These are phyloP conservation scores for Napeogenes inachia DNA, from an alignment of 2,888 invertebrate genomes.

Conservation along the genomic window DNA sequence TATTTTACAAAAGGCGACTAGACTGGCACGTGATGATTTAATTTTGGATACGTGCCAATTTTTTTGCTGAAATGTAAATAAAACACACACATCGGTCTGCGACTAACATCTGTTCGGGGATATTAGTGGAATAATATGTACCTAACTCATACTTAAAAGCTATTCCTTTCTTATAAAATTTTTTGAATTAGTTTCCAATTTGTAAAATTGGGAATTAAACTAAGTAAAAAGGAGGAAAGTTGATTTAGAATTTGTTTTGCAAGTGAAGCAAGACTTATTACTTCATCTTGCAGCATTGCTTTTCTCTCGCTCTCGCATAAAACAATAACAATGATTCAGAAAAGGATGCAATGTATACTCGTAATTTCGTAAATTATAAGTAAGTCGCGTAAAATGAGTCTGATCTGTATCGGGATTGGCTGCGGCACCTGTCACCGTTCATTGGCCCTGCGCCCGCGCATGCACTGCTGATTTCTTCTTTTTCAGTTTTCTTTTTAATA, in stretches of 20 bases:
- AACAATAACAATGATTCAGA: slow-evolving; percentile 32
- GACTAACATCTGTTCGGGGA: slow-evolving; percentile 42
- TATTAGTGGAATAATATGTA: slow-evolving; percentile 40
- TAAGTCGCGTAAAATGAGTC: slow-evolving; percentile 50
- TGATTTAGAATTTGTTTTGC: neutral
- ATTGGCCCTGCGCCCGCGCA: slow-evolving; percentile 62
- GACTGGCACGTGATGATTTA: slow-evolving; percentile 36
- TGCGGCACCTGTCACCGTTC: slow-evolving; percentile 68
- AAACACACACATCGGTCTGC: slow-evolving; percentile 53
- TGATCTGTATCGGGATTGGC: slow-evolving; percentile 51
- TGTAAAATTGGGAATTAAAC: slow-evolving; percentile 1
- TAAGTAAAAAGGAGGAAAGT: neutral
- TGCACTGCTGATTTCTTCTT: slow-evolving; percentile 49
- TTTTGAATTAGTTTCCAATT: neutral
- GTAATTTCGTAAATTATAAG: slow-evolving; percentile 51
- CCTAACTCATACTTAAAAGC: no score
- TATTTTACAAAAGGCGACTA: slow-evolving; percentile 2
- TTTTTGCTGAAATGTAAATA: slow-evolving; percentile 64
- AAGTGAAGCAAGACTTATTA: slow-evolving; percentile 10
- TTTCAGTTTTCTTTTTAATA: slow-evolving; percentile 35
- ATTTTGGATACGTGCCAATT: slow-evolving; percentile 63
- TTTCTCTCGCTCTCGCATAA: slow-evolving; percentile 12
- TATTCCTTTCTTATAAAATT: neutral
- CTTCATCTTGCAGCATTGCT: slow-evolving; percentile 7
- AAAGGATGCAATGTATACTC: slow-evolving; percentile 47